Evolutionary conservation across 2,113 vertebrate species (phyloP), one percentile per base, ranked within the genome.

Genomic region (Misgurnus anguillicaudatus): DNA sequence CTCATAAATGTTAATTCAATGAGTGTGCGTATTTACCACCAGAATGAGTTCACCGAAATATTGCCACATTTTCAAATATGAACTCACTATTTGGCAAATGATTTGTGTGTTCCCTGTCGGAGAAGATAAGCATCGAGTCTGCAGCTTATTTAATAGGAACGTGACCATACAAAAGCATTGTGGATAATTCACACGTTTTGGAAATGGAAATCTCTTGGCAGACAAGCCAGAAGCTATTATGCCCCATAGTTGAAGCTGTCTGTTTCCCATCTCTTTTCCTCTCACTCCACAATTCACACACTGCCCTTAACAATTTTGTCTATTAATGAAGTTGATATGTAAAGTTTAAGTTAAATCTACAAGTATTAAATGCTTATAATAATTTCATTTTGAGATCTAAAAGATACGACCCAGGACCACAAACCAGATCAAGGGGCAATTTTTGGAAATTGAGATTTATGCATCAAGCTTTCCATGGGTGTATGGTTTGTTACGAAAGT

Each of bases 181-280:
- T 71, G 80, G 87, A 90, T 87, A 85, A 91, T 79, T 86, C 58
- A 71, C 72, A 38, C 62, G 9, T 83, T 86, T 84, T 70, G 63
- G 77, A 76, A 88, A 89, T 87, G 84, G 82, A 87, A 87, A 87
- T 87, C 17, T 82, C 61, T 60, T 70, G 57, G 61, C 74, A 76
- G 85, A 82, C 77, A 64, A 77, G 71, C 81, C 77, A 73, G 73
- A 85, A 81, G 82, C 85, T 76, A 86, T 77, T 84, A 65, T 88
- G 85, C 85, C 75, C 58, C 72, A 8, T 38, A 71, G 77, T 72
- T 84, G 84, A 88, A 89, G 88, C 80, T 82, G 75, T 85, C 78
- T 82, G 51, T 84, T 82, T 81, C 78, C 85, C 84, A 78, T 86
- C 71, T 82, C 70, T 53, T 19, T 24, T 70, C 64, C 75, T 31